A percentile compares a stretch with the other conserved stretches of the same genome.
Evolutionary conservation across 1,140 invertebrate species (phyloP).

Genomic region (Drosophila saltans): DNA sequence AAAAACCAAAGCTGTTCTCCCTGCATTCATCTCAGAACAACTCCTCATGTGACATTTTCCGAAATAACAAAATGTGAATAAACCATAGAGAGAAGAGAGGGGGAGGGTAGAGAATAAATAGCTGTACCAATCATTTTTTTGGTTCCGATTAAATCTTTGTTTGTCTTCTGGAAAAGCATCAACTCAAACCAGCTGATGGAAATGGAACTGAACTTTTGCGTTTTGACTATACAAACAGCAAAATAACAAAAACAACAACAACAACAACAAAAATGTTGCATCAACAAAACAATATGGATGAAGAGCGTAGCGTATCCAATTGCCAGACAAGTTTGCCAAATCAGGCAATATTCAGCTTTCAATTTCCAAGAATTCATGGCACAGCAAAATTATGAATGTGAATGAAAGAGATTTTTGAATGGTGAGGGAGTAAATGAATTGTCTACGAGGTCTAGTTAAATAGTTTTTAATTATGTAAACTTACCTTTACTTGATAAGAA

Average conservation of each 20-base stretch:
- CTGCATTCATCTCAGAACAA: not conserved
- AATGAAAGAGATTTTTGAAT: conserved; percentile 12
- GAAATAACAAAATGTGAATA: not conserved
- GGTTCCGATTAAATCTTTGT: not conserved
- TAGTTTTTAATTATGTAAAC: conserved; percentile 52
- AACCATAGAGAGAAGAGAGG: conserved; percentile 1
- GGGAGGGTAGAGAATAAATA: not conserved
- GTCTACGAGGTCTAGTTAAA: not conserved
- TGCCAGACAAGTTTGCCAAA: conserved; percentile 62
- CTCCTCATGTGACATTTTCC: conserved; percentile 6
- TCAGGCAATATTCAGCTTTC: conserved; percentile 37
- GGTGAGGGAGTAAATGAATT: conserved; percentile 14
- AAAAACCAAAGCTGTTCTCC: too few species aligned
- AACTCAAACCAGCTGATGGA: conserved; percentile 62
- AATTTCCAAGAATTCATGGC: conserved; percentile 56
- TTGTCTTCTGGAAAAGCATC: conserved; percentile 21
- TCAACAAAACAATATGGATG: conserved; percentile 11
- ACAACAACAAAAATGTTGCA: conserved; percentile 23
- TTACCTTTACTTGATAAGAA: conserved; percentile 99
- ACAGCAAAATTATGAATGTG: conserved; percentile 13
- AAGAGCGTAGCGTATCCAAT: conserved; percentile 61
- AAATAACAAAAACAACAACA: conserved; percentile 17
- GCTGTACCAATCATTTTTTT: conserved; percentile 23
- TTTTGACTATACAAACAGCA: conserved; percentile 28
- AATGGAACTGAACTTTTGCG: conserved; percentile 60